Percentiles rank a stretch among this genome's conserved stretches.
Evolutionary conservation across 2,797 vertebrate species (phyloP).

Genomic region (Rhabdophis nuchalis): DNA sequence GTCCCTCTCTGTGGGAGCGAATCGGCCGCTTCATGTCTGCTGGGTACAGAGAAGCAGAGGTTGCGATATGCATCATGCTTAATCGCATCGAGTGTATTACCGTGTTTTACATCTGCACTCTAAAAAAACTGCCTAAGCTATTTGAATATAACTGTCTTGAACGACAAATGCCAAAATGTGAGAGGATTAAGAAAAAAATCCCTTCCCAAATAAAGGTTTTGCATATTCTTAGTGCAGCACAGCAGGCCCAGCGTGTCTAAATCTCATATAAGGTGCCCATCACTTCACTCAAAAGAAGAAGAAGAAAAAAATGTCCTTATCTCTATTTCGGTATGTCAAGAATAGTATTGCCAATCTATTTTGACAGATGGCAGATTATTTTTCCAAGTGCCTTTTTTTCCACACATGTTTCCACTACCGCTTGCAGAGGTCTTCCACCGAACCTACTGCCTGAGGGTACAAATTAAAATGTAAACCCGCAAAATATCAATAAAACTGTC

Average conservation of each 20-base stretch:
- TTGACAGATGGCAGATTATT: neutral
- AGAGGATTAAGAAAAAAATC: neutral
- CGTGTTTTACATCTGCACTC: neutral
- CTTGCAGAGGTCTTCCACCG: slow-evolving; percentile 31
- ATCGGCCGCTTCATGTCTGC: neutral
- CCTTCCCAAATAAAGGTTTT: neutral
- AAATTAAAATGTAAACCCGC: slow-evolving; percentile 62
- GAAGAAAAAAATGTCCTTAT: neutral
- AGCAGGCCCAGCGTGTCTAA: neutral
- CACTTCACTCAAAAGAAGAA: neutral
- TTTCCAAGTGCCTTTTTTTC: slow-evolving; percentile 33
- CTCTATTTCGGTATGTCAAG: neutral
- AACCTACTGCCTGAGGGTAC: slow-evolving; percentile 41
- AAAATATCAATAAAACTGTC: slow-evolving; percentile 60
- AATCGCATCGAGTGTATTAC: neutral
- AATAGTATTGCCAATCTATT: slow-evolving; percentile 15
- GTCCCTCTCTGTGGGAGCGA: too few species aligned
- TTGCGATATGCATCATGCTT: neutral
- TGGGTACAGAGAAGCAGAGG: neutral
- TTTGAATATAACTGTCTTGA: neutral
- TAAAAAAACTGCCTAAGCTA: neutral
- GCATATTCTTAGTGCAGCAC: neutral
- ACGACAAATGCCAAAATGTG: neutral
- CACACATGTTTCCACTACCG: slow-evolving; percentile 19
- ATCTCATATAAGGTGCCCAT: neutral